These are phyloP conservation scores for Ormyrus labotus DNA, from an alignment of 2,888 invertebrate species.

Conservation along the genomic window DNA sequence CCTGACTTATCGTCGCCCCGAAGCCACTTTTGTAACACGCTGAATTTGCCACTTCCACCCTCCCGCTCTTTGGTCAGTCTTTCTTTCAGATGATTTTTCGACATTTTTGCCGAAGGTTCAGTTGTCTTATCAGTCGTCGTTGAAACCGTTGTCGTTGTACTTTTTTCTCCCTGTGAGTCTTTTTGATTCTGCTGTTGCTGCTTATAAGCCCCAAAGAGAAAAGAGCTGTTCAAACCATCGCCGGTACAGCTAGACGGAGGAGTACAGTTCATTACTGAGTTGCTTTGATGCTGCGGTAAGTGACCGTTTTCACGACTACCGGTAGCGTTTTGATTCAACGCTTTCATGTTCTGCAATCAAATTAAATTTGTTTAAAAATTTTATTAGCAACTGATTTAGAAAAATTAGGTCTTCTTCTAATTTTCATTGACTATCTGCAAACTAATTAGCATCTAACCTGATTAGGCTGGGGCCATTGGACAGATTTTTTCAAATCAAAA, in stretches of 20 bases:
- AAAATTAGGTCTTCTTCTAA: conserved; percentile 66
- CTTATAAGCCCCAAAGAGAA: conserved; percentile 74
- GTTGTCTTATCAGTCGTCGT: conserved; percentile 63
- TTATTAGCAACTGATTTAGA: conserved; percentile 56
- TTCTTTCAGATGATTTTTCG: conserved; percentile 69
- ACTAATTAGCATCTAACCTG: conserved; percentile 25
- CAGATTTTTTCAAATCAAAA: conserved; percentile 59
- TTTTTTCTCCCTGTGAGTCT: conserved; percentile 66
- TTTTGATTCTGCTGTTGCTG: conserved; percentile 60
- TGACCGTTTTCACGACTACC: conserved; percentile 48
- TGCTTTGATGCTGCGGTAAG: conserved; percentile 65
- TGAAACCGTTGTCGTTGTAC: background rate
- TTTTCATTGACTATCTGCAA: too few relatives aligned
- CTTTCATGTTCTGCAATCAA: conserved; percentile 1
- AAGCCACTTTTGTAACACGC: conserved; percentile 79
- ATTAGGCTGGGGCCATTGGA: conserved; percentile 43
- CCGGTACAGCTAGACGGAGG: conserved; percentile 60
- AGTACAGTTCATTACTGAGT: conserved; percentile 67
- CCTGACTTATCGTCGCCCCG: conserved; percentile 77
- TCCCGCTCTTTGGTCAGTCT: conserved; percentile 68
- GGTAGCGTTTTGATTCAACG: conserved; percentile 33
- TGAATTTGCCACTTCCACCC: conserved; percentile 73
- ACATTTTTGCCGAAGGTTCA: conserved; percentile 67
- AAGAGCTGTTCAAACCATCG: conserved; percentile 71
- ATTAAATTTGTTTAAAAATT: background rate